Conservation (phyloP, 2,797 vertebrate genomes). For the Catharus ustulatus region DNA sequence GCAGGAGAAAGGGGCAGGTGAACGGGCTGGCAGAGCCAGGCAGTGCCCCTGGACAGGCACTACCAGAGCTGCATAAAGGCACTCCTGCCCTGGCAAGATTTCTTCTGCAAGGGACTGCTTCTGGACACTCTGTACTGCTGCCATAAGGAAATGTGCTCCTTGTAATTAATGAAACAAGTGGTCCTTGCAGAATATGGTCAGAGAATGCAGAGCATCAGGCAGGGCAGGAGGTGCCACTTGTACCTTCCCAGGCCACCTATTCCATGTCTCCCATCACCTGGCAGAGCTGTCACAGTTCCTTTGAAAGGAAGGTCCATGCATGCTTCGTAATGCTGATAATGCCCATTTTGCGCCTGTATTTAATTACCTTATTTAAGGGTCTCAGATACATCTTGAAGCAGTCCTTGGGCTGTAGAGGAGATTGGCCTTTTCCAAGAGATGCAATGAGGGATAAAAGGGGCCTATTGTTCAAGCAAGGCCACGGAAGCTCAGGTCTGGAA, state of each 20-base stretch:
- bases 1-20: neutral
- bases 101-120: neutral
- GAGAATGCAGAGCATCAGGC: neutral
- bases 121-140: neutral
- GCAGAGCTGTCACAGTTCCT: neutral
- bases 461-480: accelerated
- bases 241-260: neutral
- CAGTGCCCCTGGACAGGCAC: neutral
- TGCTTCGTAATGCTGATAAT: neutral
- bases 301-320: neutral
- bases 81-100: neutral
- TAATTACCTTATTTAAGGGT: neutral
- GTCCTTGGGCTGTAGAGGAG: neutral
- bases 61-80: neutral
- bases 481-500: neutral
- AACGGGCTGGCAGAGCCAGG: neutral
- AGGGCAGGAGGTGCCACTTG: neutral
- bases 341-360: neutral
- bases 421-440: neutral
- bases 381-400: neutral
- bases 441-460: neutral
- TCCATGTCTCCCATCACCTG: neutral
- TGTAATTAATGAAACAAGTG: neutral
- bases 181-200: neutral
- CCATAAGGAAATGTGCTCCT: neutral